phyloP scores from a whole-genome alignment of 2,797 vertebrate genomes.

The Tokudaia tokunoshimensis region DNA sequence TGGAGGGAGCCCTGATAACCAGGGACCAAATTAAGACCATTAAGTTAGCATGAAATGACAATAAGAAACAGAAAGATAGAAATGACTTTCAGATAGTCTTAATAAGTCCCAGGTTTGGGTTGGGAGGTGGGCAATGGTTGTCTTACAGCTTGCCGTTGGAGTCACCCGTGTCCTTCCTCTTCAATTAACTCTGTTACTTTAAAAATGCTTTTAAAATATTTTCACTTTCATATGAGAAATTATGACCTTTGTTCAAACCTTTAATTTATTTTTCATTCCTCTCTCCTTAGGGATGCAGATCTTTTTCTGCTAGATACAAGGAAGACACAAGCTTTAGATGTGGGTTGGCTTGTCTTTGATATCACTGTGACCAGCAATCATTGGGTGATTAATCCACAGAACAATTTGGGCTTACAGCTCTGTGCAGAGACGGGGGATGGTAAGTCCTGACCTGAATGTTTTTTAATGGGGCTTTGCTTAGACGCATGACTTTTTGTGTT shows the following conservation, averaged over 20 bases:
- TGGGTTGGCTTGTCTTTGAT: slow-evolving; percentile 99
- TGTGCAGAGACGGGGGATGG: slow-evolving; percentile 96
- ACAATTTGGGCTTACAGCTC: slow-evolving; percentile 98
- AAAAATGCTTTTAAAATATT: slow-evolving; percentile 58
- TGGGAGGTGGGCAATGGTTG: neutral
- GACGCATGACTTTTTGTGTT: neutral
- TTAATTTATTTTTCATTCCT: slow-evolving; percentile 76
- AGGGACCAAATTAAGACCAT: slow-evolving; percentile 19
- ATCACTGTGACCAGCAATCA: slow-evolving; percentile 99
- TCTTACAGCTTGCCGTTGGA: slow-evolving; percentile 44
- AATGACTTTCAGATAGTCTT: slow-evolving; percentile 75
- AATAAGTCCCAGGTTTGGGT: slow-evolving; percentile 61
- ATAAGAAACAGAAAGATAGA: slow-evolving; percentile 45
- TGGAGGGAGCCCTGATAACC: neutral
- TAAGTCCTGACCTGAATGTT: slow-evolving; percentile 85
- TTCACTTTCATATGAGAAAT: slow-evolving; percentile 71
- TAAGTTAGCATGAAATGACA: slow-evolving; percentile 32
- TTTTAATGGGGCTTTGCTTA: neutral
- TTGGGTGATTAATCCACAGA: slow-evolving; percentile 98
- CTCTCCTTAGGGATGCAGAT: slow-evolving; percentile 94
- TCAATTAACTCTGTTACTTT: slow-evolving; percentile 71
- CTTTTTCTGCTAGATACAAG: slow-evolving; percentile 96
- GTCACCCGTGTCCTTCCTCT: slow-evolving; percentile 11
- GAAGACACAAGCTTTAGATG: slow-evolving; percentile 94
- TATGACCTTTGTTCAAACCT: slow-evolving; percentile 48